Conservation (phyloP, 2,113 vertebrate species). For the Psephotus haematonotus region DNA sequence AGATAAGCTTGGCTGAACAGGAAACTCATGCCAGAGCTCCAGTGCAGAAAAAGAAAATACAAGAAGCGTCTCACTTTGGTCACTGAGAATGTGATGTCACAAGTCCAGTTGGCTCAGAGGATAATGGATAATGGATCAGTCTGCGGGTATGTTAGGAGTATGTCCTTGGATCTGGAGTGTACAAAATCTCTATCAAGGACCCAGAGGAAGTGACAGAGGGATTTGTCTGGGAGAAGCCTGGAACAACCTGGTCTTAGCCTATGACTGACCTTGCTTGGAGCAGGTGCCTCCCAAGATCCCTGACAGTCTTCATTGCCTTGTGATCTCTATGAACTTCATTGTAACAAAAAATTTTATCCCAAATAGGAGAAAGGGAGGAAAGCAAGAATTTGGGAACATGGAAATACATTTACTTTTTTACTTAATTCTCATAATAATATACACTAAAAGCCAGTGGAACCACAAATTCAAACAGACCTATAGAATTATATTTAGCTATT, state of each 20-base stretch:
- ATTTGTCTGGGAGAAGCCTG: not conserved
- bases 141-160: not conserved
- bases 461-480: not conserved
- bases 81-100: not conserved
- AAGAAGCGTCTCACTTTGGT: not conserved
- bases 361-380: not conserved
- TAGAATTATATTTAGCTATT: not conserved
- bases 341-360: not conserved
- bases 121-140: not conserved
- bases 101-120: not conserved
- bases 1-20: not conserved
- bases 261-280: rapidly evolving
- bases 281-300: not conserved
- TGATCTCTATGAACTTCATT: not conserved
- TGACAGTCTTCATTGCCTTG: not conserved
- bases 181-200: not conserved
- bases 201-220: not conserved
- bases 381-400: not conserved
- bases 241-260: not conserved
- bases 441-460: not conserved
- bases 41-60: not conserved
- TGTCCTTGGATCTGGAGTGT: not conserved
- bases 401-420: not conserved
- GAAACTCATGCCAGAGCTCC: not conserved
- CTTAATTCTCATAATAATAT: not conserved